These are phyloP conservation scores for Prochilodus magdalenae DNA, from an alignment of 2,113 vertebrate species.

Conservation along the genomic window DNA sequence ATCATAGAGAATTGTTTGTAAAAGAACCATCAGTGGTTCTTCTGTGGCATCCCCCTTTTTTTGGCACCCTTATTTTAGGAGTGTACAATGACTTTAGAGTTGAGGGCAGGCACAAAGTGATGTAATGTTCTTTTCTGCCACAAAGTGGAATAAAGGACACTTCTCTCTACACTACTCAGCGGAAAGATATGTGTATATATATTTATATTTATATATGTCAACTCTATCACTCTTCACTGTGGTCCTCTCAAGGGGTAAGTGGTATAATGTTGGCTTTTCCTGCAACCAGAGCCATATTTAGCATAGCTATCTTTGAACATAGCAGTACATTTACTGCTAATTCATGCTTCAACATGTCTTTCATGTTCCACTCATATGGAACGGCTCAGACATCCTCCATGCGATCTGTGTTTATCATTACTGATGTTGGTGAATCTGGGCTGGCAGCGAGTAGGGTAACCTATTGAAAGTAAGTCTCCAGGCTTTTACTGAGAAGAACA, in stretches of 20 bases:
- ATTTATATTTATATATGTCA: not conserved
- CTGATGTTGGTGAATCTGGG: not conserved
- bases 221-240: not conserved
- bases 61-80: not conserved
- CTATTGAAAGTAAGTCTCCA: slow-evolving; percentile 1
- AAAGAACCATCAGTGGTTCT: too few relatives aligned
- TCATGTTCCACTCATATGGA: not conserved
- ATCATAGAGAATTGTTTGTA: too few relatives aligned
- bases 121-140: not conserved
- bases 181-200: too few relatives aligned
- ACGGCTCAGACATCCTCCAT: not conserved
- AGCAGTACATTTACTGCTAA: not conserved
- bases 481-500: not conserved
- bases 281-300: not conserved
- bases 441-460: not conserved
- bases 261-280: not conserved
- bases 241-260: not conserved
- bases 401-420: not conserved
- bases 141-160: not conserved
- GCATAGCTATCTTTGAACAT: not conserved
- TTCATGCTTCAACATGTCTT: not conserved
- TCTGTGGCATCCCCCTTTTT: not conserved
- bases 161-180: not conserved
- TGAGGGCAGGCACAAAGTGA: not conserved
- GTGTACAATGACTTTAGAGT: not conserved